A percentile compares a stretch with the other conserved stretches of the same genome.
Conservation (phyloP, 2,797 vertebrate genomes). For the Naso thynnoides region DNA sequence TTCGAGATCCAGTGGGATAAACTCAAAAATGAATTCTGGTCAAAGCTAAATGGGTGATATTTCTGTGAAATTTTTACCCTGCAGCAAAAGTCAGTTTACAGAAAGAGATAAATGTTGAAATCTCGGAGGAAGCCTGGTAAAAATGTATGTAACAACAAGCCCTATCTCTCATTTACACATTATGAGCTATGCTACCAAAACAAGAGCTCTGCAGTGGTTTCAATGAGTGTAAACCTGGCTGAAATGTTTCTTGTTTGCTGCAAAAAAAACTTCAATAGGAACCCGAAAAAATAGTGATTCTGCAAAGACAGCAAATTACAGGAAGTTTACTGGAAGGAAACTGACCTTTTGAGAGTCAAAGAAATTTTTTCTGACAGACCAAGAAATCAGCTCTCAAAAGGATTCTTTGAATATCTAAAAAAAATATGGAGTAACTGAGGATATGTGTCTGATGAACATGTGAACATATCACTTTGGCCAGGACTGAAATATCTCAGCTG, state of each 20-base stretch:
- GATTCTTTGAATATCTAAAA: no score
- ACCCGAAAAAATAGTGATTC: not conserved
- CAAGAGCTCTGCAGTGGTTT: not conserved
- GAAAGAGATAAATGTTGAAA: not conserved
- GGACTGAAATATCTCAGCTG: not conserved
- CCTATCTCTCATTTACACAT: not conserved
- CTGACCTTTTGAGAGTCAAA: not conserved
- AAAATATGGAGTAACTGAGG: no score
- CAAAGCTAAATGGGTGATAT: not conserved
- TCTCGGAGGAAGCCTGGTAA: not conserved
- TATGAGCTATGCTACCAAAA: not conserved
- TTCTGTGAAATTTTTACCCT: not conserved
- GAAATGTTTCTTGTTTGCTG: conserved; percentile 7
- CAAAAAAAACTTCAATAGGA: not conserved
- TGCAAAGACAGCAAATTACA: not conserved
- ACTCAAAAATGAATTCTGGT: not conserved
- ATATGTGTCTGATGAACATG: no score
- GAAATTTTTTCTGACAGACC: no score
- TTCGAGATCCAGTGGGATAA: not conserved
- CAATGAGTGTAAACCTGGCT: not conserved
- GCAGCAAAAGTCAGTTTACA: not conserved
- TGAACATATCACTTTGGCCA: not conserved
- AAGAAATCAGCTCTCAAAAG: no score
- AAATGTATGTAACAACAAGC: not conserved
- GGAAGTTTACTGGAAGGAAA: not conserved